Conservation (phyloP, 2,888 invertebrate genomes). For the Sminthurides aquaticus region DNA sequence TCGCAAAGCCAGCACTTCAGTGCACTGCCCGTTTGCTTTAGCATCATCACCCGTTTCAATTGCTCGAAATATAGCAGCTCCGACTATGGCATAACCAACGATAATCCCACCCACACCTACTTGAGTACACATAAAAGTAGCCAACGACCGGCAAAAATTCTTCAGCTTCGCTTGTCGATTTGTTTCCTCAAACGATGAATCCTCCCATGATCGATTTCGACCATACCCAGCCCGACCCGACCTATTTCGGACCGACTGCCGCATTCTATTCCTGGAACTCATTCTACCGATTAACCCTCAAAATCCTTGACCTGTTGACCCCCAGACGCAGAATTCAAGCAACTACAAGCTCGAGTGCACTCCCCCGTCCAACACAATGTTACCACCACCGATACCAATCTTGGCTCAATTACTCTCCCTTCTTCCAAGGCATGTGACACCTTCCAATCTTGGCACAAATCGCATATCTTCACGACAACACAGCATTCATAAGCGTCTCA, state of each 20-base stretch:
- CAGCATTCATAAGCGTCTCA: too few species aligned
- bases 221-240: slow-evolving; percentile 18
- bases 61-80: slow-evolving; percentile 71
- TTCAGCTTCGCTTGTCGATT: slow-evolving; percentile 70
- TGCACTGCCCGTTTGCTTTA: slow-evolving; percentile 36
- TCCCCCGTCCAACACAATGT: too few species aligned
- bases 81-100: slow-evolving; percentile 77
- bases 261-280: slow-evolving; percentile 34
- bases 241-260: slow-evolving; percentile 32
- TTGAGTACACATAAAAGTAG: slow-evolving; percentile 88
- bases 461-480: too few species aligned
- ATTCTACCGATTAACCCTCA: slow-evolving; percentile 13
- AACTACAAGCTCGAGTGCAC: too few species aligned
- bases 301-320: not conserved
- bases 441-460: too few species aligned
- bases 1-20: slow-evolving; percentile 22
- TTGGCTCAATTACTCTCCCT: too few species aligned
- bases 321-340: too few species aligned
- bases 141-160: slow-evolving; percentile 74
- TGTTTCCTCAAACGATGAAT: slow-evolving; percentile 47
- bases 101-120: slow-evolving; percentile 76
- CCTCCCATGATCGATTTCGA: slow-evolving; percentile 36
- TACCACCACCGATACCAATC: too few species aligned
- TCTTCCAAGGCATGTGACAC: too few species aligned
- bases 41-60: slow-evolving; percentile 56